These are phyloP conservation scores for Sepiola atlantica DNA, from an alignment of 2,888 invertebrate species.

Conservation along the genomic window DNA sequence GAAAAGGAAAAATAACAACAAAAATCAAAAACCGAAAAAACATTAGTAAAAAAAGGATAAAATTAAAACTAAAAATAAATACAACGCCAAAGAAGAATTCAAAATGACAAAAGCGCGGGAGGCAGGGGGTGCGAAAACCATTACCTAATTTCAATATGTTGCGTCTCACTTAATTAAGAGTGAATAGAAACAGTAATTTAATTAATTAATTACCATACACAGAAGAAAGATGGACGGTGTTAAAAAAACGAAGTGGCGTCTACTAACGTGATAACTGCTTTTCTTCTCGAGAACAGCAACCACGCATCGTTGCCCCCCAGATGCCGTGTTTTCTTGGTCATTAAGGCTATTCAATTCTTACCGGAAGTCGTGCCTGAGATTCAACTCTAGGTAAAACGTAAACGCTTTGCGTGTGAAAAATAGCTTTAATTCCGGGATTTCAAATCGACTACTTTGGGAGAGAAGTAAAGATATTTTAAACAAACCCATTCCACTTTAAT, in stretches of 20 bases:
- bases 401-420: too few species aligned
- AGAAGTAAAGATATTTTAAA: too few species aligned
- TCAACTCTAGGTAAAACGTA: too few species aligned
- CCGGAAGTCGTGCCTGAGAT: too few species aligned
- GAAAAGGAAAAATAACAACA: not conserved
- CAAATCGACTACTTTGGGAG: too few species aligned
- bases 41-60: not conserved
- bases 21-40: not conserved
- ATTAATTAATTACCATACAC: constrained; percentile 32
- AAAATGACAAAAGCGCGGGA: constrained; percentile 11
- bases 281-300: too few species aligned
- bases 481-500: too few species aligned
- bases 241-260: not conserved
- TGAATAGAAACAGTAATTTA: constrained; percentile 12
- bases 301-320: too few species aligned
- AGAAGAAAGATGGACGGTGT: not conserved
- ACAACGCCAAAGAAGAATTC: not conserved
- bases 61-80: not conserved
- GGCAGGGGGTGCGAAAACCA: not conserved
- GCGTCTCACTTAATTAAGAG: not conserved
- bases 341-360: too few species aligned
- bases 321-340: too few species aligned
- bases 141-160: constrained; percentile 19
- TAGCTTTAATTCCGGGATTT: too few species aligned
- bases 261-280: not conserved